Conservation (phyloP, 2,113 vertebrate species). For the Raja brachyura region DNA sequence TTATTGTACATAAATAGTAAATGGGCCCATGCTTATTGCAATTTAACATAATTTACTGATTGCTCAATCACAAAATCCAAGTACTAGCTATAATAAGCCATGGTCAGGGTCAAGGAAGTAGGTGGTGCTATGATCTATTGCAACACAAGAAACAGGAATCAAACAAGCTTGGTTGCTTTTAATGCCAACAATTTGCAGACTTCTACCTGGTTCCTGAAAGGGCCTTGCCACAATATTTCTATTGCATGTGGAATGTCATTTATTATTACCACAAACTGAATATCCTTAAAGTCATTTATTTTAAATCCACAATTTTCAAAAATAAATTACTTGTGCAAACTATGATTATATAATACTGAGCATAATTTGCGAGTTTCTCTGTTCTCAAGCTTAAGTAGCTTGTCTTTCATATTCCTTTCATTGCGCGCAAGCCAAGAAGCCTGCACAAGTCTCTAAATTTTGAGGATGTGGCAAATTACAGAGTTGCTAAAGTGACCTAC, state of each 20-base stretch:
- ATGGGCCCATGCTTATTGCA: not conserved
- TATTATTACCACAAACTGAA: not conserved
- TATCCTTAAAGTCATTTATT: not conserved
- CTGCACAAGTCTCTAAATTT: not conserved
- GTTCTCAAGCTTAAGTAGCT: not conserved
- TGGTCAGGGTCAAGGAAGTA: not conserved
- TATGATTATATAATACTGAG: conserved; percentile 30
- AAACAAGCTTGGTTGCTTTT: not conserved
- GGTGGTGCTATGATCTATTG: not conserved
- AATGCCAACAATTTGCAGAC: not conserved
- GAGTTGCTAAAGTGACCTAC: not conserved
- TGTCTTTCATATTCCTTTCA: not conserved
- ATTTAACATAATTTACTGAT: not conserved
- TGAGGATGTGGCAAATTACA: conserved; percentile 2
- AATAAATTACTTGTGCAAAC: conserved; percentile 32
- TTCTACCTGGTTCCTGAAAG: not conserved
- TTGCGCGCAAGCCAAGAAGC: not conserved
- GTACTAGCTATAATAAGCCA: not conserved
- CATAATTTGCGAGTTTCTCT: not conserved
- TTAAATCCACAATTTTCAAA: conserved; percentile 5
- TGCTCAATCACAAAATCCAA: not conserved
- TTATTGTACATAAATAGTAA: not conserved
- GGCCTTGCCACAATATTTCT: not conserved
- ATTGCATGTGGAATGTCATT: conserved; percentile 12
- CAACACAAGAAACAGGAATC: not conserved